These are phyloP conservation scores for Amiota minor DNA, from an alignment of 2,888 invertebrate species.

Conservation along the genomic window DNA sequence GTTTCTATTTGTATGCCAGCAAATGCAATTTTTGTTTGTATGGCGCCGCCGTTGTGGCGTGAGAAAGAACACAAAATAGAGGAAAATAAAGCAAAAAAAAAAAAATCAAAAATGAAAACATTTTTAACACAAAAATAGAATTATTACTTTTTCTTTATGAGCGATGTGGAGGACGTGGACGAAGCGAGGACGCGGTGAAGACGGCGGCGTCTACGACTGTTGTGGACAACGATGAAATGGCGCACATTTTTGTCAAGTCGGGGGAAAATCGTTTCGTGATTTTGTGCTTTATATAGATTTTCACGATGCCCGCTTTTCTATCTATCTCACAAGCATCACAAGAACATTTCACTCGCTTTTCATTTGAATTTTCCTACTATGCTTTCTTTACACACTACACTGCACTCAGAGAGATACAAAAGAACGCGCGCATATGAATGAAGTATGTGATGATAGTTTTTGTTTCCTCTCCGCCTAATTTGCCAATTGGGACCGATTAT, in stretches of 20 bases:
- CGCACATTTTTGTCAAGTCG: conserved; percentile 53
- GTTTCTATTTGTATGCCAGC: conserved; percentile 42
- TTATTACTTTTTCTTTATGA: conserved; percentile 22
- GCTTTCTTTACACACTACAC: not conserved
- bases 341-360: not conserved
- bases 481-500: too few species aligned
- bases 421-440: too few species aligned
- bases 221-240: conserved; percentile 37
- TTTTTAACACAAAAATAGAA: conserved; percentile 13
- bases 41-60: conserved; percentile 56
- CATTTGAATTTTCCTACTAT: not conserved
- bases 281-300: conserved; percentile 24
- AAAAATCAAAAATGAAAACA: not conserved
- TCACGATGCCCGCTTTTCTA: conserved; percentile 5
- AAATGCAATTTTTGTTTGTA: conserved; percentile 49
- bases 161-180: not conserved
- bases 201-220: conserved; percentile 27
- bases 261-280: conserved; percentile 1
- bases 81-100: too few species aligned
- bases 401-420: not conserved
- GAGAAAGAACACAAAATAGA: conserved; percentile 48
- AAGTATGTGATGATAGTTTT: too few species aligned
- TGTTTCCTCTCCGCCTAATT: too few species aligned
- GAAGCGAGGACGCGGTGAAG: conserved; percentile 12
- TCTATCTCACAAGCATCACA: not conserved